phyloP scores from a whole-genome alignment of 1,140 invertebrate species.

The Acromyrmex heyeri region DNA sequence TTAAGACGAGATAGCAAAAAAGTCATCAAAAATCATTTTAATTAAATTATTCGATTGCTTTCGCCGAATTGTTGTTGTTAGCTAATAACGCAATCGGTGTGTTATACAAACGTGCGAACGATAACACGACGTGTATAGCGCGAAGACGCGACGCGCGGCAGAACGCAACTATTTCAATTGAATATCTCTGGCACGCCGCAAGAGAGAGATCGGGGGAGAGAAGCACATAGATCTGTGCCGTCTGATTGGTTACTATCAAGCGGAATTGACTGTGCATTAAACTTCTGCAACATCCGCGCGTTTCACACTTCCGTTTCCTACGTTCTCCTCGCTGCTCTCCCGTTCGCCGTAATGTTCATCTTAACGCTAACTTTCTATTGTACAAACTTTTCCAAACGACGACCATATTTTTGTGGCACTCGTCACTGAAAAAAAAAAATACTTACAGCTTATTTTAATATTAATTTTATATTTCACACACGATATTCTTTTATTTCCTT shows the following conservation, averaged over 20 bases:
- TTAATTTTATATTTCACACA: not conserved
- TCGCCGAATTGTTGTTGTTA: not conserved
- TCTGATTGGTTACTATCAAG: constrained; percentile 67
- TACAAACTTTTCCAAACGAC: constrained; percentile 5
- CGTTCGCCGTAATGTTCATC: not conserved
- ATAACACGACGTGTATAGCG: constrained; percentile 4
- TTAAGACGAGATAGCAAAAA: not conserved
- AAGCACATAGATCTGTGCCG: constrained; percentile 56
- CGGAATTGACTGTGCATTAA: constrained; percentile 61
- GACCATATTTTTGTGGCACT: not conserved
- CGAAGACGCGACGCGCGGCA: constrained; percentile 32
- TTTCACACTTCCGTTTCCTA: constrained; percentile 6
- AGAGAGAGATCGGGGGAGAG: constrained; percentile 35
- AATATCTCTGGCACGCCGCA: constrained; percentile 54
- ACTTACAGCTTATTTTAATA: not conserved
- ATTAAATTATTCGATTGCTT: not conserved
- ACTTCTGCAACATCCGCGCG: constrained; percentile 9
- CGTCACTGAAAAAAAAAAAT: not conserved
- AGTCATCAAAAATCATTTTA: not conserved
- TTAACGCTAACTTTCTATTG: not conserved
- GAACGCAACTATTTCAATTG: constrained; percentile 58
- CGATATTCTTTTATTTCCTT: too few relatives aligned
- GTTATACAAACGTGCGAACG: not conserved
- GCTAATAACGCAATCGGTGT: not conserved
- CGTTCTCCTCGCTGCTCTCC: not conserved